These are phyloP conservation scores for Zaprionus taronus DNA, from an alignment of 1,140 invertebrate species.

Conservation along the genomic window DNA sequence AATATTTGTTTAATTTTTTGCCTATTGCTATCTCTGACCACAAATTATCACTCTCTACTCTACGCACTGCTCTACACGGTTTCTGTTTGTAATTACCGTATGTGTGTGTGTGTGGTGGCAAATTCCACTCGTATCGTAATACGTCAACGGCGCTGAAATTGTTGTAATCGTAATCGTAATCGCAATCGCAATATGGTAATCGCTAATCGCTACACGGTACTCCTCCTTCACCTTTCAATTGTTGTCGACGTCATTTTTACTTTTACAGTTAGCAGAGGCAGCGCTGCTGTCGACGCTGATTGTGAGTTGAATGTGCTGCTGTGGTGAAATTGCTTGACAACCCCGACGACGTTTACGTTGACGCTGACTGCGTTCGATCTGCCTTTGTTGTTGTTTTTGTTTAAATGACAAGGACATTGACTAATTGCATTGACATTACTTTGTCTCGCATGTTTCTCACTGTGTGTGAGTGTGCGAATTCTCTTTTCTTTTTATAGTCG, in stretches of 20 bases:
- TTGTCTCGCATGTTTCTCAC: conserved; percentile 43
- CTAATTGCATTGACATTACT: conserved; percentile 83
- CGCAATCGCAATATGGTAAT: conserved; percentile 5
- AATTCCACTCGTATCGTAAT: conserved; percentile 10
- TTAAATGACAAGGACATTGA: conserved; percentile 77
- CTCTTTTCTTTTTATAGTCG: conserved; percentile 71
- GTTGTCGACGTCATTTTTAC: conserved; percentile 63
- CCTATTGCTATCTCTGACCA: conserved; percentile 69
- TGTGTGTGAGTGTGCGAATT: conserved; percentile 35
- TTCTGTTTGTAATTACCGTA: conserved; percentile 39
- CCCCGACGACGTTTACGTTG: conserved; percentile 14
- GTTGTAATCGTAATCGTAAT: conserved; percentile 36
- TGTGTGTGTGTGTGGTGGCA: conserved; percentile 13
- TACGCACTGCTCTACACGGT: not conserved
- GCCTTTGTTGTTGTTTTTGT: conserved; percentile 30
- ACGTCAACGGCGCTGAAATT: not conserved
- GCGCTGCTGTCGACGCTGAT: conserved; percentile 9
- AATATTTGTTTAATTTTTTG: conserved; percentile 71
- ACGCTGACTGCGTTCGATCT: not conserved
- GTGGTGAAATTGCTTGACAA: conserved; percentile 56
- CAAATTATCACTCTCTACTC: conserved; percentile 48
- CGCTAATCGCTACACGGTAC: conserved; percentile 10
- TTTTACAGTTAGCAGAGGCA: conserved; percentile 44
- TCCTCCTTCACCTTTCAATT: conserved; percentile 13
- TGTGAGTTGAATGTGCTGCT: conserved; percentile 15